Base-by-base conservation (phyloP, 2,113 vertebrate genomes). In the Triplophysa siluroides region DNA sequence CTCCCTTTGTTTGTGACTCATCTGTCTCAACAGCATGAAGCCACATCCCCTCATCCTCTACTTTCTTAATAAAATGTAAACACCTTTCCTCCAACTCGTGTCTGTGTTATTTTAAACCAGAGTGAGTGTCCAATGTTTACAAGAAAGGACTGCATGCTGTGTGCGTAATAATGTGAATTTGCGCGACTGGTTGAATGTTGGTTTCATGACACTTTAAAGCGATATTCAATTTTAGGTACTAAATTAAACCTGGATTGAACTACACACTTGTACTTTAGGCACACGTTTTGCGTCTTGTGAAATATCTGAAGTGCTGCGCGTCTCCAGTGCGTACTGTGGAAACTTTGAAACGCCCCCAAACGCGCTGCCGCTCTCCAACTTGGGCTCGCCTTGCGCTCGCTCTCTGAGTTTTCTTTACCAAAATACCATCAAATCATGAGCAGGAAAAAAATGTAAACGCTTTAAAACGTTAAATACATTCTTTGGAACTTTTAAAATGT, bases 401-500 rank as follows among this genome's bases (percentile, higher is more conserved):
- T 24, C 24, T 50, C 10, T 4, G 4, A 24, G 21, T 2, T 10
- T 7, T 52, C n/a, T 18, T 54, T 19, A 2, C 23, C 21, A 76
- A 50, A 45, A 50, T 13, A 33, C 9, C 16, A 16, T 60, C 18
- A 45, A 64, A 63, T 5, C 4, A 64, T 33, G 73, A 47, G 43
- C 26, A 62, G 16, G 14, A 13, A 50, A 64, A 19, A 29, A 38
- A 38, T 7, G 0, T 5, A 6, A 38, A 7, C 6, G 24, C 11
- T 74, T 26, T 61, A 19, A 5, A 7, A 45, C 45, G 43, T 60
- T 8, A 26, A 26, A 63, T 6, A 43, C 29, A 43, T n/a, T n/a
- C 70, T 73, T 65, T 52, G 65, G 26, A 9, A 60, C 19, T 26
- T 38, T 18, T 38, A 83, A 71, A 1, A 93, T 93, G 92, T 88